These are phyloP conservation scores for Sialia sialis DNA, from an alignment of 2,113 vertebrate species.

Conservation along the genomic window DNA sequence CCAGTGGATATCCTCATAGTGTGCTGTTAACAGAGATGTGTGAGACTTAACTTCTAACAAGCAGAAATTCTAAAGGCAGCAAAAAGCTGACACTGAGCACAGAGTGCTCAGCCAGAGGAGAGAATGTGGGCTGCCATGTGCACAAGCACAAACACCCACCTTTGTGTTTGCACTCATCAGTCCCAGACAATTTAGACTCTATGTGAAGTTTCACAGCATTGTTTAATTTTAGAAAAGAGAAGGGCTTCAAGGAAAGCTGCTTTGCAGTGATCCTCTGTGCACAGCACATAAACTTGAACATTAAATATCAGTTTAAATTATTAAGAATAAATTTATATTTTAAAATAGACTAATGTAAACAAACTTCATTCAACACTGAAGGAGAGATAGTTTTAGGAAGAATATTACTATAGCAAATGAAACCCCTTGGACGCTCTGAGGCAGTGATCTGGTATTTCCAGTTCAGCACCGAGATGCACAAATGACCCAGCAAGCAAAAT, in stretches of 20 bases:
- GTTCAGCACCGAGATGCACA: neutral
- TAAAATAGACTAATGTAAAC: conserved; percentile 11
- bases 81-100: neutral
- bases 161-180: neutral
- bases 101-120: neutral
- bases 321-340: conserved; percentile 27
- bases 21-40: neutral
- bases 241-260: neutral
- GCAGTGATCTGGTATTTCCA: neutral
- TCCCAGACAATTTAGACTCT: neutral
- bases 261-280: neutral
- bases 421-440: neutral
- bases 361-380: neutral
- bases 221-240: conserved; percentile 5
- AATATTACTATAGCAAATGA: neutral
- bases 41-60: neutral
- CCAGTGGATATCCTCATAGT: rapidly evolving
- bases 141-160: neutral
- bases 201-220: conserved; percentile 23
- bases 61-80: neutral
- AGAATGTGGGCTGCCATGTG: neutral
- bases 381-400: neutral
- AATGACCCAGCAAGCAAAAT: neutral
- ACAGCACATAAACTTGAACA: conserved; percentile 37
- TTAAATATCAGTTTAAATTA: conserved; percentile 24